A percentile compares a stretch with the other conserved stretches of the same genome.
These are phyloP conservation scores for Nemapogon koenigi DNA, from an alignment of 2,888 invertebrate species.

Conservation along the genomic window DNA sequence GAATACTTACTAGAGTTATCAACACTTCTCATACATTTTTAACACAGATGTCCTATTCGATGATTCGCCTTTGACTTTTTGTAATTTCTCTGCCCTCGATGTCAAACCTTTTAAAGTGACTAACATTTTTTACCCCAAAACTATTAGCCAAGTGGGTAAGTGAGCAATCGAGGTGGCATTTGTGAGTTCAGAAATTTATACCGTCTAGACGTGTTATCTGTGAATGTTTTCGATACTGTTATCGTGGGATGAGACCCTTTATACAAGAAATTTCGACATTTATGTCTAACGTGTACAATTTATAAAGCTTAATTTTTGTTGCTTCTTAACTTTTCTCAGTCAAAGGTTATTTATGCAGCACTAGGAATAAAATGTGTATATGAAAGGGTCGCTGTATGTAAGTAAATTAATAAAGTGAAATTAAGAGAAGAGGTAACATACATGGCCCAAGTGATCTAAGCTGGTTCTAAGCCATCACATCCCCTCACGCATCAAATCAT, in stretches of 20 bases:
- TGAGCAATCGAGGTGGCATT: constrained; percentile 58
- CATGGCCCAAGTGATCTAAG: too few relatives aligned
- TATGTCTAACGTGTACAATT: not conserved
- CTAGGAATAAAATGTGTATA: too few relatives aligned
- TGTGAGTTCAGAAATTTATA: constrained; percentile 57
- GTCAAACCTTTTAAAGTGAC: constrained; percentile 51
- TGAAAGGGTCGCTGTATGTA: too few relatives aligned
- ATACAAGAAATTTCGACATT: constrained; percentile 27
- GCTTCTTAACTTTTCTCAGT: not conserved
- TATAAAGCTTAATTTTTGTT: not conserved
- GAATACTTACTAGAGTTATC: too few relatives aligned
- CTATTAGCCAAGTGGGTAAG: constrained; percentile 63
- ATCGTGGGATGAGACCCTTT: constrained; percentile 49
- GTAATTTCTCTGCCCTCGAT: too few relatives aligned
- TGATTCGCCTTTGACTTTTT: constrained; percentile 38
- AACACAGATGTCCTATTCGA: constrained; percentile 43
- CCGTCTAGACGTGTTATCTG: constrained; percentile 58
- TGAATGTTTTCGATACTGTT: constrained; percentile 42
- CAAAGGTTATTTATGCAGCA: too few relatives aligned
- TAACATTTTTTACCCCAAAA: constrained; percentile 29
- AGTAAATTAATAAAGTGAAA: too few relatives aligned
- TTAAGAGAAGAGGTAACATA: too few relatives aligned
- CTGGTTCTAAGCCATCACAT: too few relatives aligned
- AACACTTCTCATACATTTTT: too few relatives aligned
- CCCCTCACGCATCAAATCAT: too few relatives aligned